A percentile compares a stretch with the other conserved stretches of the same genome.
These are phyloP conservation scores for Elgaria multicarinata DNA, from an alignment of 2,113 vertebrate species.

Conservation along the genomic window DNA sequence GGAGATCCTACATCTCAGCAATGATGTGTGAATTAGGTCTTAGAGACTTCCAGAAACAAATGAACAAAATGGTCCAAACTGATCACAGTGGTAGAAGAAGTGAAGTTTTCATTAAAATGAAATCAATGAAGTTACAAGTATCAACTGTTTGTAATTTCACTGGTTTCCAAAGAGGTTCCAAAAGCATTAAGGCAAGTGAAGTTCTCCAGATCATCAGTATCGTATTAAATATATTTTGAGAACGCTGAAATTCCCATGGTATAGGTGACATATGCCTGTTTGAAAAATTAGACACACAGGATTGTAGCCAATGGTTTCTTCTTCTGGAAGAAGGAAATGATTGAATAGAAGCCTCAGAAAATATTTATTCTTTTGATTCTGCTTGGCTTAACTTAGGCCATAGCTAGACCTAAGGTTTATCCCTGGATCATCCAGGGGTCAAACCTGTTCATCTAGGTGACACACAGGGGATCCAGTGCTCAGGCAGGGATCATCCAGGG, in stretches of 20 bases:
- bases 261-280: background rate
- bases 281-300: background rate
- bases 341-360: background rate
- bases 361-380: constrained; percentile 22
- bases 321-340: background rate
- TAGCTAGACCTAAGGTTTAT: no score
- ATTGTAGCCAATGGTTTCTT: background rate
- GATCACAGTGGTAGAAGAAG: background rate
- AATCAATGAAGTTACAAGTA: background rate
- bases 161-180: background rate
- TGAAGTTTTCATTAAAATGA: background rate
- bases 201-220: background rate
- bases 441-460: no score
- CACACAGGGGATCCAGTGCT: no score
- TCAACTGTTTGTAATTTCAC: background rate
- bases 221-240: background rate
- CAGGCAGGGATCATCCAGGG: no score
- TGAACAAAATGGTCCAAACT: background rate
- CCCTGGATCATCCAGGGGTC: no score
- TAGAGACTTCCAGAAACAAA: background rate
- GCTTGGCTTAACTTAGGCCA: constrained; percentile 32
- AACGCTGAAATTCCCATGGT: background rate
- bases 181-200: background rate
- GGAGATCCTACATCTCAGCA: background rate
- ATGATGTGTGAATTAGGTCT: background rate